Conservation (phyloP, 2,888 invertebrate genomes). For the Coecobrya sp. region DNA sequence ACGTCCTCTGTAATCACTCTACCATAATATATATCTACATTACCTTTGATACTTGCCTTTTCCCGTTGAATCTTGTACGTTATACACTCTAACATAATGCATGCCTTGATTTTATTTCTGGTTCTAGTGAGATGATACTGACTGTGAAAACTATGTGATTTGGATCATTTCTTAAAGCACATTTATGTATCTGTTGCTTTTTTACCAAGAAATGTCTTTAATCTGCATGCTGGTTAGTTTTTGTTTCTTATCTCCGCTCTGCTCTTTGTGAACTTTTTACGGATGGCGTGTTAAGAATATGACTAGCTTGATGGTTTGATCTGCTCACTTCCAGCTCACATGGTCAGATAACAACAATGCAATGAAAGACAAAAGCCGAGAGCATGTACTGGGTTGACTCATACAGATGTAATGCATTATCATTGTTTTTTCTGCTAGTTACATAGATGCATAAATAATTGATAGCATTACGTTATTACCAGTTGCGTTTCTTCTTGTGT, state of each 20-base stretch:
- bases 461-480: neutral
- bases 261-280: constrained; percentile 31
- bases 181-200: neutral
- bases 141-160: constrained; percentile 45
- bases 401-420: neutral
- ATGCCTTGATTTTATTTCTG: constrained; percentile 65
- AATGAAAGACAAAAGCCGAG: neutral
- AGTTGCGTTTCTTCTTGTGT: neutral
- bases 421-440: constrained; percentile 17
- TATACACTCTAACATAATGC: neutral
- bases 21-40: constrained; percentile 48
- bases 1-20: neutral
- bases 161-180: constrained; percentile 25
- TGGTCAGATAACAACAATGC: constrained; percentile 48
- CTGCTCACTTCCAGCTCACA: constrained; percentile 57
- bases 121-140: constrained; percentile 62
- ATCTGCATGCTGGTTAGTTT: neutral
- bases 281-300: constrained; percentile 34
- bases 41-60: neutral
- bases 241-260: neutral
- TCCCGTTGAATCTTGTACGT: neutral
- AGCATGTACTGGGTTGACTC: neutral
- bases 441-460: neutral
- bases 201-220: neutral
- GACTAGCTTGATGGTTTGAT: constrained; percentile 7